These are phyloP conservation scores for Liopterus haemorrhoidalis DNA, from an alignment of 2,888 invertebrate species.

Conservation along the genomic window DNA sequence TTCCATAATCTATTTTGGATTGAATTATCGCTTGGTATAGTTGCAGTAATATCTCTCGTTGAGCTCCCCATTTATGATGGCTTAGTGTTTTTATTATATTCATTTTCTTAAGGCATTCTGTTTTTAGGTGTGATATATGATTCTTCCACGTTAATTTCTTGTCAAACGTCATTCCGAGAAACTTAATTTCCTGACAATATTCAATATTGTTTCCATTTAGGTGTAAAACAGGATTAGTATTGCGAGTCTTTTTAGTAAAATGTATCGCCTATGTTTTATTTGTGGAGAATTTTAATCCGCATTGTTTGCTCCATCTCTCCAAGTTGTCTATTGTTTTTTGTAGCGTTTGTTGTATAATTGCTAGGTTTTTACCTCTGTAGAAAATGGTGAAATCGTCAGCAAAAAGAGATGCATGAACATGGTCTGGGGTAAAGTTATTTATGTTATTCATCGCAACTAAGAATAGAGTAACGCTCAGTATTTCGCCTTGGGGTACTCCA, in stretches of 20 bases:
- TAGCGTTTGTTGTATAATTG: slow-evolving; percentile 6
- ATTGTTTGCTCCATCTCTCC: not conserved
- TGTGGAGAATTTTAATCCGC: slow-evolving; percentile 21
- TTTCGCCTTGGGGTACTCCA: slow-evolving; percentile 24
- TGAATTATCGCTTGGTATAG: slow-evolving; percentile 21
- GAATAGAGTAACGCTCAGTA: slow-evolving; percentile 23
- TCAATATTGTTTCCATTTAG: slow-evolving; percentile 2
- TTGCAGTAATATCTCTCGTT: slow-evolving; percentile 9
- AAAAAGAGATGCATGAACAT: slow-evolving; percentile 14
- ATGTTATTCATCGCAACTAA: slow-evolving; percentile 24
- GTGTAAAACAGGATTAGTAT: too few relatives aligned
- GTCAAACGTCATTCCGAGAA: slow-evolving; percentile 12
- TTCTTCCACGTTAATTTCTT: slow-evolving; percentile 13
- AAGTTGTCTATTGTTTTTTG: slow-evolving; percentile 19
- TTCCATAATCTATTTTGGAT: slow-evolving; percentile 30
- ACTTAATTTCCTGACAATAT: slow-evolving; percentile 22
- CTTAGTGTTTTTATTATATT: slow-evolving; percentile 24
- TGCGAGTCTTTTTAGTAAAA: too few relatives aligned
- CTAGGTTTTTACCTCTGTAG: slow-evolving; percentile 12
- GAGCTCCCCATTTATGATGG: slow-evolving; percentile 23
- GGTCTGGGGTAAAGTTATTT: not conserved
- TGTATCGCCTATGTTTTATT: slow-evolving; percentile 14
- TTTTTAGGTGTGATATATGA: slow-evolving; percentile 13
- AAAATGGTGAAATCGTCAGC: slow-evolving; percentile 26
- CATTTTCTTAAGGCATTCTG: slow-evolving; percentile 17